Conservation (phyloP, 30 jellyfish, hydroid and myxozoan species). For the Nemopilema nomurai region DNA sequence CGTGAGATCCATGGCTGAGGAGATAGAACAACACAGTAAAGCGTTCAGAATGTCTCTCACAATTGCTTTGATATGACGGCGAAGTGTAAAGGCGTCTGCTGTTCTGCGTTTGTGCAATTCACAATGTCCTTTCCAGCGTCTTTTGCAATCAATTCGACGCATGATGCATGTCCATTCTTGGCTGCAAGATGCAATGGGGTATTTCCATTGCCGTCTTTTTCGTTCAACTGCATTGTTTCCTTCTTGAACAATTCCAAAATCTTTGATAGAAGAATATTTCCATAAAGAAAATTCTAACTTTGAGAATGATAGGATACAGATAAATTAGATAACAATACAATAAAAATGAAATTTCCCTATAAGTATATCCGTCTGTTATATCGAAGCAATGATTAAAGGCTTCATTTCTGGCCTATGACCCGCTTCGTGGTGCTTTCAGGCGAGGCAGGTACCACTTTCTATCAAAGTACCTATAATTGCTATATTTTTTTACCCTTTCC, state of each 20-base stretch:
- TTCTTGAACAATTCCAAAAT: conserved; percentile 24
- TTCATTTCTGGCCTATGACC: no score
- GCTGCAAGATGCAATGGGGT: conserved; percentile 66
- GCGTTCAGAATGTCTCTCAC: neutral
- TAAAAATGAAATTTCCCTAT: no score
- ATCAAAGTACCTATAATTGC: no score
- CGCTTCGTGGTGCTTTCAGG: no score
- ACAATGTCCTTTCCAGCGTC: neutral
- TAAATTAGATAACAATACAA: neutral
- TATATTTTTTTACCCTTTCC: no score
- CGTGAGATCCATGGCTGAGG: no score
- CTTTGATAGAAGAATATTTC: neutral
- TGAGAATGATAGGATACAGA: neutral
- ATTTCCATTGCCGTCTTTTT: conserved; percentile 38
- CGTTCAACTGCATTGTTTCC: conserved; percentile 39
- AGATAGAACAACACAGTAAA: no score
- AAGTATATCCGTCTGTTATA: no score
- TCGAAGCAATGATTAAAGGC: no score
- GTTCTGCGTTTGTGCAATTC: neutral
- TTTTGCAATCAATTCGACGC: conserved; percentile 25
- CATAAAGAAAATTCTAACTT: neutral
- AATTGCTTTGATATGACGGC: conserved; percentile 29
- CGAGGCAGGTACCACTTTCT: no score
- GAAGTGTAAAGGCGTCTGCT: conserved; percentile 62
- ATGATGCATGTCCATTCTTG: conserved; percentile 23